phyloP scores from a whole-genome alignment of 2,888 invertebrate species.

The Hirtodrosophila duncani region DNA sequence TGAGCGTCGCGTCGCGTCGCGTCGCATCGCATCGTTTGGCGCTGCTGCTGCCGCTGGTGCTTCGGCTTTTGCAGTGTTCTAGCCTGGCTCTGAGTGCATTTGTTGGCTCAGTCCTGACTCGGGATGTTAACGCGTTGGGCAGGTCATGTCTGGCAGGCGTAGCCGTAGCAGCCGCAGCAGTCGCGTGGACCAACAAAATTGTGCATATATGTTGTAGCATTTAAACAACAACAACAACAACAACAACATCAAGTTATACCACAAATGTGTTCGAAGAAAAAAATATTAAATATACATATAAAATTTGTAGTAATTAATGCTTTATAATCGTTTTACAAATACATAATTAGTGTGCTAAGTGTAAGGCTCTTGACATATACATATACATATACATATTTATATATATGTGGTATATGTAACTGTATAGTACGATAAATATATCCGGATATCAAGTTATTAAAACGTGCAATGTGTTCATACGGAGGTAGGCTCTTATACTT shows the following conservation, averaged over 20 bases:
- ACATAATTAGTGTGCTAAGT: slow-evolving; percentile 25
- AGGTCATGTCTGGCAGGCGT: slow-evolving; percentile 77
- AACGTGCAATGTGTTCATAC: slow-evolving; percentile 73
- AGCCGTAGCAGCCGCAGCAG: slow-evolving; percentile 57
- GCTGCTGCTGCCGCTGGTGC: slow-evolving; percentile 23
- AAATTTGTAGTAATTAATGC: slow-evolving; percentile 31
- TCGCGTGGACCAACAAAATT: slow-evolving; percentile 57
- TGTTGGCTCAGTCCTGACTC: slow-evolving; percentile 79
- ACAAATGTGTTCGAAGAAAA: too few species aligned
- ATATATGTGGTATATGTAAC: slow-evolving; percentile 24
- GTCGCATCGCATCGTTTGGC: slow-evolving; percentile 9
- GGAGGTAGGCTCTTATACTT: slow-evolving; percentile 61
- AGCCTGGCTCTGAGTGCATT: slow-evolving; percentile 53
- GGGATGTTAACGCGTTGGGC: slow-evolving; percentile 79
- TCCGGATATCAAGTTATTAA: slow-evolving; percentile 14
- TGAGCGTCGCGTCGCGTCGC: slow-evolving; percentile 13
- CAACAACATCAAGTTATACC: slow-evolving; percentile 20
- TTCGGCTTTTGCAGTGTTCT: slow-evolving; percentile 32
- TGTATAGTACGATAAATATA: slow-evolving; percentile 31
- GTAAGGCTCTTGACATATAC: slow-evolving; percentile 25
- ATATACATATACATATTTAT: slow-evolving; percentile 24
- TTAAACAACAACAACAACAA: slow-evolving; percentile 22
- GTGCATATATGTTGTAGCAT: too few species aligned
- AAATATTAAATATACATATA: background rate
- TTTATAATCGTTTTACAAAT: slow-evolving; percentile 39